phyloP scores from a whole-genome alignment of 2,888 invertebrate genomes.

The Tiliacea citrago region DNA sequence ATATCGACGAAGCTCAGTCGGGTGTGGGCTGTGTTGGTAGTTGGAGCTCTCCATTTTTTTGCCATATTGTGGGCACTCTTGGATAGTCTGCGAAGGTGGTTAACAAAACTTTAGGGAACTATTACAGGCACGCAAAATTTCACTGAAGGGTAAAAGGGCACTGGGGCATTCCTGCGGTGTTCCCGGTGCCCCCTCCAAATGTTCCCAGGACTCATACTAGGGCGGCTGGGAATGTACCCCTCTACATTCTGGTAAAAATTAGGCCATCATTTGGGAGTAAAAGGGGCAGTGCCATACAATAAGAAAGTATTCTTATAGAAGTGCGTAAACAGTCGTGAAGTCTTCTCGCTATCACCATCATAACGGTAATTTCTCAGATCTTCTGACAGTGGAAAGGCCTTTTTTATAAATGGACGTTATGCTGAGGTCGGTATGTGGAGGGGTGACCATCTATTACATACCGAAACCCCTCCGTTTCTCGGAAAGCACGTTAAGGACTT shows the following conservation, averaged over 20 bases:
- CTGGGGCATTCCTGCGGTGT: not conserved
- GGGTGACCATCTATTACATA: not conserved
- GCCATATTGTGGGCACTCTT: not conserved
- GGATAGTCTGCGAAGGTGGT: not conserved
- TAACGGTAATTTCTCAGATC: not conserved
- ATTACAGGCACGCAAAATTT: too few relatives aligned
- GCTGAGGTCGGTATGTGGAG: not conserved
- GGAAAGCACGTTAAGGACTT: not conserved
- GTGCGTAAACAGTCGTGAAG: too few relatives aligned
- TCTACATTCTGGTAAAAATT: not conserved
- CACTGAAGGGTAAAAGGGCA: not conserved
- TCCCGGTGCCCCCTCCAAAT: not conserved
- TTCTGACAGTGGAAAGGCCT: not conserved
- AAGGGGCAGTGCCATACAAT: not conserved
- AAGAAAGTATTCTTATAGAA: too few relatives aligned
- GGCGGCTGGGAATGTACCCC: not conserved
- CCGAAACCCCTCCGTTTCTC: not conserved
- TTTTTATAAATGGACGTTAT: not conserved
- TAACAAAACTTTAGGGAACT: not conserved
- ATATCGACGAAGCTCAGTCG: slow-evolving; percentile 52
- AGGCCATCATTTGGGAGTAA: not conserved
- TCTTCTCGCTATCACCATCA: not conserved
- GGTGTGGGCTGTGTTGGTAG: slow-evolving; percentile 17
- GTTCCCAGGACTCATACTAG: not conserved
- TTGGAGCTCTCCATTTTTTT: slow-evolving; percentile 4